phyloP scores from a whole-genome alignment of 2,888 invertebrate species.

The Desoria tigrina region DNA sequence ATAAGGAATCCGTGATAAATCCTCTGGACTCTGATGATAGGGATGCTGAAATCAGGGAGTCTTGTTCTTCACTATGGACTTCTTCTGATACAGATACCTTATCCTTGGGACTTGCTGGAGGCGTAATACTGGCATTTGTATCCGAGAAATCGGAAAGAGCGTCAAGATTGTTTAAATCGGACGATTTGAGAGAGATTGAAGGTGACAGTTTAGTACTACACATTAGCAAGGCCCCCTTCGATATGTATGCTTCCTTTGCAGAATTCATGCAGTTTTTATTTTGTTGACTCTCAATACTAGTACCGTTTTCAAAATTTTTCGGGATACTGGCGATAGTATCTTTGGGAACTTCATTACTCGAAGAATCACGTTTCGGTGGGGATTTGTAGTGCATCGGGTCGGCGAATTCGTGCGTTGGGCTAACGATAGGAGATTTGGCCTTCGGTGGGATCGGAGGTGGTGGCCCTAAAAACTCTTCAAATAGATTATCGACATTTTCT shows the following conservation, averaged over 20 bases:
- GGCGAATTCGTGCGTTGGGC: not conserved
- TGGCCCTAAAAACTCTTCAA: conserved; percentile 23
- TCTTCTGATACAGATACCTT: no score
- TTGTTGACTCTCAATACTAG: no score
- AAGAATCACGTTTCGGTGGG: no score
- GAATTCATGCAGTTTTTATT: no score
- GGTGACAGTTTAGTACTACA: conserved; percentile 23
- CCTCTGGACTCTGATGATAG: not conserved
- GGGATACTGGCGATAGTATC: no score
- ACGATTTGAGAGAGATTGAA: conserved; percentile 39
- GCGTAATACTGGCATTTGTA: conserved; percentile 31
- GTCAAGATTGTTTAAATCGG: conserved; percentile 40
- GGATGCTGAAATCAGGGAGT: conserved; percentile 17
- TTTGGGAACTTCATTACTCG: not conserved
- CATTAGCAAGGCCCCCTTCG: no score
- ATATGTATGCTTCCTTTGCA: no score
- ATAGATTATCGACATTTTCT: conserved; percentile 21
- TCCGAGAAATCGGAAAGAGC: conserved; percentile 42
- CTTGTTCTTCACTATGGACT: conserved; percentile 10
- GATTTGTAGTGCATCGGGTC: no score
- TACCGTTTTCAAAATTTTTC: no score
- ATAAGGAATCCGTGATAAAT: conserved; percentile 26
- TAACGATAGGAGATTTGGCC: no score
- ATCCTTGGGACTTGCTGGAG: conserved; percentile 26
- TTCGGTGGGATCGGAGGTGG: conserved; percentile 31